A percentile compares a stretch with the other conserved stretches of the same genome.
Conservation (phyloP, 2,888 invertebrate genomes). For the Erebia aethiops region DNA sequence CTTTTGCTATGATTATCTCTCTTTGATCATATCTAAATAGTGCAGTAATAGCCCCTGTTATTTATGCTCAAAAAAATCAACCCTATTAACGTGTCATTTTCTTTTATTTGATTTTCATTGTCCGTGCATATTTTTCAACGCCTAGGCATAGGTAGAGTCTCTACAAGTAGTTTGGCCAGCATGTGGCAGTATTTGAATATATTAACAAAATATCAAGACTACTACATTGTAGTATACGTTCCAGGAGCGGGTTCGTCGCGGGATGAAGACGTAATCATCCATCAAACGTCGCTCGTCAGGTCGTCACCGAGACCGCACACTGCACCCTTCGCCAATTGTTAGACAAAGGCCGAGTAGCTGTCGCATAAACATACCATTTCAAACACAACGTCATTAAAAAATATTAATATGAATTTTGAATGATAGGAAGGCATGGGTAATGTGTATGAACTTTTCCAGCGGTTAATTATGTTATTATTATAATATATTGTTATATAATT, state of each 20-base stretch:
- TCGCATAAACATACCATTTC: constrained; percentile 19
- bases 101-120: too few relatives aligned
- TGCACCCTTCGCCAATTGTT: constrained; percentile 51
- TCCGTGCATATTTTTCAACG: too few relatives aligned
- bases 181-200: not conserved
- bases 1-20: too few relatives aligned
- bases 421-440: too few relatives aligned
- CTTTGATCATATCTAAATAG: too few relatives aligned
- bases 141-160: too few relatives aligned
- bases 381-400: not conserved
- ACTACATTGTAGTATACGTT: constrained; percentile 14
- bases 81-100: too few relatives aligned
- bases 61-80: too few relatives aligned
- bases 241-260: constrained; percentile 41
- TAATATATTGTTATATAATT: too few relatives aligned
- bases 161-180: not conserved
- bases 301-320: constrained; percentile 74
- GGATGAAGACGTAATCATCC: constrained; percentile 76
- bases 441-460: too few relatives aligned
- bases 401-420: not conserved
- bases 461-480: too few relatives aligned
- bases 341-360: constrained; percentile 36
- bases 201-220: constrained; percentile 34
- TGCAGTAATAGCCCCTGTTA: too few relatives aligned
- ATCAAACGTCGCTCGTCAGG: constrained; percentile 70